These are phyloP conservation scores for Sinocyclocheilus anshuiensis DNA, from an alignment of 2,113 vertebrate species.

Conservation along the genomic window DNA sequence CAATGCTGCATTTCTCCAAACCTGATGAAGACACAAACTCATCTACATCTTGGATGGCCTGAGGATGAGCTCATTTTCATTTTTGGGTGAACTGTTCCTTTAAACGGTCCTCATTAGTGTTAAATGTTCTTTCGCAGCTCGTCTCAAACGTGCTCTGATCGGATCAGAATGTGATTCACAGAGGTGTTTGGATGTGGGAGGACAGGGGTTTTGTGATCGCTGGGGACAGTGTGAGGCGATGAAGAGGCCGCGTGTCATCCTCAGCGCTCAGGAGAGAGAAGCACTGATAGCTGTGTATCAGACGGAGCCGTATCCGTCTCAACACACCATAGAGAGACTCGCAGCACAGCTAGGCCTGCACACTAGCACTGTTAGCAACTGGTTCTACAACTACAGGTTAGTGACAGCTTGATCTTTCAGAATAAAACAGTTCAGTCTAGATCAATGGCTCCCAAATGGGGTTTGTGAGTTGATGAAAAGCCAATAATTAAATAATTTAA, in stretches of 20 bases:
- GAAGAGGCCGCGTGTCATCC: slow-evolving; percentile 90
- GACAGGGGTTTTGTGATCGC: slow-evolving; percentile 78
- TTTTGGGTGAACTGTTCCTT: too few species aligned
- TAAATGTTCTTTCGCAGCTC: slow-evolving; percentile 71
- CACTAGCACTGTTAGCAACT: slow-evolving; percentile 97
- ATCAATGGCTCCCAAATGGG: too few species aligned
- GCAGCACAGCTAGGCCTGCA: slow-evolving; percentile 93
- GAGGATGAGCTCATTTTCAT: too few species aligned
- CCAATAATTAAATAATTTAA: too few species aligned
- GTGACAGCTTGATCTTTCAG: slow-evolving; percentile 11
- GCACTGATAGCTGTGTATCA: slow-evolving; percentile 88
- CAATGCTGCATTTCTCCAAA: too few species aligned
- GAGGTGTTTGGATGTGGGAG: slow-evolving; percentile 80
- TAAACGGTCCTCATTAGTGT: background rate
- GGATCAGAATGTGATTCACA: slow-evolving; percentile 76
- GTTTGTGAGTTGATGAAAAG: too few species aligned
- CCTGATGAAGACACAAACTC: too few species aligned
- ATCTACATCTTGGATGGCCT: too few species aligned
- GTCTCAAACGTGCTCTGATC: slow-evolving; percentile 78
- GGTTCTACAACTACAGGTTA: slow-evolving; percentile 99
- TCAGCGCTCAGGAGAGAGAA: slow-evolving; percentile 91
- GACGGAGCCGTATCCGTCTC: slow-evolving; percentile 94
- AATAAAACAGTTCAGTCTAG: too few species aligned
- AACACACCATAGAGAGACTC: slow-evolving; percentile 91
- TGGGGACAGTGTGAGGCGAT: slow-evolving; percentile 55